These are phyloP conservation scores for Himalopsyche phryganea DNA, from an alignment of 1,140 invertebrate genomes.

Conservation along the genomic window DNA sequence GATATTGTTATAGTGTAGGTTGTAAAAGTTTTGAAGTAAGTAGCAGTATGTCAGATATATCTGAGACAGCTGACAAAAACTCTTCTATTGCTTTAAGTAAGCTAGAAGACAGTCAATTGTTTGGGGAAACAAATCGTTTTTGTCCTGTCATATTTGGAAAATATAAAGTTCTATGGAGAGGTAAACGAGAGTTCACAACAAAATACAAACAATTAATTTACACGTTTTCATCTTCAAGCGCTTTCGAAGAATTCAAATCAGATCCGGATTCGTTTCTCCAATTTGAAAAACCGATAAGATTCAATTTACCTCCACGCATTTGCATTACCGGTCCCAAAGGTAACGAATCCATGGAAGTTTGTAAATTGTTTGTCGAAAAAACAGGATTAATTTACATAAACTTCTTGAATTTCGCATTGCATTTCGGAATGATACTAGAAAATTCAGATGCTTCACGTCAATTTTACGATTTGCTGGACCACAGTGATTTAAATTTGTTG, in stretches of 20 bases:
- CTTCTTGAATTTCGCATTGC: constrained; percentile 38
- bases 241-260: constrained; percentile 45
- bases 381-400: constrained; percentile 52
- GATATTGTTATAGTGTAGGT: constrained; percentile 12
- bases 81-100: constrained; percentile 18
- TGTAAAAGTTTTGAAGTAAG: constrained; percentile 30
- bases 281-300: constrained; percentile 41
- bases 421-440: no score
- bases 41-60: constrained; percentile 37
- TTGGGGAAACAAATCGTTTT: constrained; percentile 54
- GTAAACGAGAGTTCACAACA: constrained; percentile 50
- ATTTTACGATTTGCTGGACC: no score
- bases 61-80: constrained; percentile 30
- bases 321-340: constrained; percentile 53
- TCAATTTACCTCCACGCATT: constrained; percentile 50
- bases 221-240: constrained; percentile 46
- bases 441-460: no score
- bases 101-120: constrained; percentile 42
- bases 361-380: constrained; percentile 49
- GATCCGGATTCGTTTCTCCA: constrained; percentile 46
- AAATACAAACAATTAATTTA: constrained; percentile 53
- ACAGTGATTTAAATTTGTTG: no score
- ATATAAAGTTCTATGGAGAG: constrained; percentile 54
- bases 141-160: constrained; percentile 54
- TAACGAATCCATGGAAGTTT: constrained; percentile 51